Evolutionary conservation across 2,113 vertebrate species (phyloP).

Genomic region (Scomber scombrus): DNA sequence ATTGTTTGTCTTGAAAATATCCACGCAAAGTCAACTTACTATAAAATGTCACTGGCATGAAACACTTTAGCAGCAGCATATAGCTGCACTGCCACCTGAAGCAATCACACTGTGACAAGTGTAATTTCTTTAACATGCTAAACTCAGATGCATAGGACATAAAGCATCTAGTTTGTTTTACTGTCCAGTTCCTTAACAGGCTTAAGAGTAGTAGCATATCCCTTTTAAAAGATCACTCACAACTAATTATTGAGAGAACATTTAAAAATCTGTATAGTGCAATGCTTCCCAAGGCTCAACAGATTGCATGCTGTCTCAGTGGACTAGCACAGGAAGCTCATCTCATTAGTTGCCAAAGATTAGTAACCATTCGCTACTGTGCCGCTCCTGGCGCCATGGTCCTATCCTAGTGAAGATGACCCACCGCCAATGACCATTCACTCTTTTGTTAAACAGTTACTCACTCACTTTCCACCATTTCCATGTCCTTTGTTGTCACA

Average conservation of each 20-base stretch:
- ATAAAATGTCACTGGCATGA: background rate
- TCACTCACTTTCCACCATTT: constrained; percentile 36
- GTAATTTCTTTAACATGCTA: background rate
- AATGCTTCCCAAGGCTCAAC: background rate
- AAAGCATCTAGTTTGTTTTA: background rate
- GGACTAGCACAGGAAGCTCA: background rate
- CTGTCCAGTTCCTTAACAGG: background rate
- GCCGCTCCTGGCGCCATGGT: constrained; percentile 36
- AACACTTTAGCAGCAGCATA: background rate
- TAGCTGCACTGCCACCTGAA: background rate
- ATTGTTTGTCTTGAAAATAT: constrained; percentile 27
- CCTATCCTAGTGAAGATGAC: constrained; percentile 24
- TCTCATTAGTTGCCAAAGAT: background rate
- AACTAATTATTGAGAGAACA: background rate
- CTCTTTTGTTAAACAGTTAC: constrained; percentile 40
- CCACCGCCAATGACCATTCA: constrained; percentile 40
- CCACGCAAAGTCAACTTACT: constrained; percentile 20
- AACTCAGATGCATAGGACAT: background rate
- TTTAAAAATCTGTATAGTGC: background rate
- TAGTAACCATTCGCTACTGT: constrained; percentile 26
- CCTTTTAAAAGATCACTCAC: background rate
- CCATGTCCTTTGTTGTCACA: constrained; percentile 43
- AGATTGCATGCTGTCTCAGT: too few relatives aligned
- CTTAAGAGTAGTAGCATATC: background rate
- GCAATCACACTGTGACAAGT: background rate